These are phyloP conservation scores for Silurus asotus DNA, from an alignment of 2,113 vertebrate species.

Conservation along the genomic window DNA sequence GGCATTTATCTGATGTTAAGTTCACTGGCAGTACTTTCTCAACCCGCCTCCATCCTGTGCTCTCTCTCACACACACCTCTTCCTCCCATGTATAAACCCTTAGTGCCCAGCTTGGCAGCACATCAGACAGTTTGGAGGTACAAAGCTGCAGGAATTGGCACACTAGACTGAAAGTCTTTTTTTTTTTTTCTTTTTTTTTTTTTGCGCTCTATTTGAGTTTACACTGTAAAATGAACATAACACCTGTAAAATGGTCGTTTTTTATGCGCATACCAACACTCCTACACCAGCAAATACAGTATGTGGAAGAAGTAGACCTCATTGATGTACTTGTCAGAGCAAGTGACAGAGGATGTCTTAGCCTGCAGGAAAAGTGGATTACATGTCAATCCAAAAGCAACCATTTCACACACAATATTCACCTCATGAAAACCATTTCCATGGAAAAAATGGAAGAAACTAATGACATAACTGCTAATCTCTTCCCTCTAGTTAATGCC, in stretches of 20 bases:
- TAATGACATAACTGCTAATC: slow-evolving; percentile 12
- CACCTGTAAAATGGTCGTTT: background rate
- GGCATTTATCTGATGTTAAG: slow-evolving; percentile 15
- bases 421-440: slow-evolving; percentile 22
- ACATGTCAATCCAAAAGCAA: slow-evolving; percentile 33
- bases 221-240: background rate
- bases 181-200: background rate
- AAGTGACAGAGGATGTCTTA: slow-evolving; percentile 15
- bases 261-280: background rate
- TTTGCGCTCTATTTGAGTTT: background rate
- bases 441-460: background rate
- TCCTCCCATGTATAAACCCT: background rate
- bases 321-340: background rate
- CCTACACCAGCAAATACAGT: background rate
- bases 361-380: slow-evolving; percentile 61
- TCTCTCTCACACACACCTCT: background rate
- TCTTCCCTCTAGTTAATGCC: background rate
- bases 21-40: slow-evolving; percentile 12
- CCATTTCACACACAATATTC: slow-evolving; percentile 30
- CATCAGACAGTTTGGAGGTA: slow-evolving; percentile 4
- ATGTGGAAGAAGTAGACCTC: background rate
- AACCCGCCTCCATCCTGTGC: background rate
- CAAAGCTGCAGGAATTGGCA: background rate
- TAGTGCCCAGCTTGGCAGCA: slow-evolving; percentile 33
- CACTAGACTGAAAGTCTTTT: background rate